Base-by-base conservation (phyloP, 1,140 invertebrate genomes). In the Drosophila eugracilis region DNA sequence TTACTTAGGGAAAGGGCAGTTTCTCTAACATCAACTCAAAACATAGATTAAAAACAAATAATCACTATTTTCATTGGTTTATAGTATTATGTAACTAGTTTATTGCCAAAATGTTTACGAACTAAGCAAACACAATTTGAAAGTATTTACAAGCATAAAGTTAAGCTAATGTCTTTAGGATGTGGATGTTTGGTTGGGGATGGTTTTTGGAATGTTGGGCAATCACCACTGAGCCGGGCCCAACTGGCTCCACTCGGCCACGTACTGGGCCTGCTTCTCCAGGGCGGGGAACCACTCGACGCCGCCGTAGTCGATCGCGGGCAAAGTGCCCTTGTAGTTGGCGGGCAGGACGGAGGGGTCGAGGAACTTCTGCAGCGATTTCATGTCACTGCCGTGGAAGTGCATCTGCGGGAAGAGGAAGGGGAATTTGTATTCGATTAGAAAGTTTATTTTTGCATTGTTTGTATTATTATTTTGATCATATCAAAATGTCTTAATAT, bases 311-410 rank as follows among this genome's bases (percentile, higher is more conserved):
- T 96, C 92, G 49, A 96, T 96, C 71, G 94, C 94, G 1, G 96
- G 95, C 84, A 94, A 92, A 1, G 93, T 92, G 2, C 96, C 96
- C 9, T 96, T 91, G 75, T 94, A 94, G 47, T 92, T 93, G 90
- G 95, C 94, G 7, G 96, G 96, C 39, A 97, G 92, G 77, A 94
- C 93, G 15, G 94, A 93, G 0, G 95, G 95, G 9, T 94, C 91
- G 5, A 97, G 94, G 89, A 96, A 95, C 73, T 95, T 93, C 70
- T 97, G 96, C 5, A 97, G 92, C 15, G 95, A 96, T 55, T 94
- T 93, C 92, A 95, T 93, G 75, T 97, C 94, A 30, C 93, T 92
- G 1, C 96, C 95, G 90, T 97, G 96, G 92, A 97, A 96, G 90
- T 94, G 96, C 74, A 96, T 93, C 90, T 98, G 95, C 9, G 1